Conservation (phyloP, 1,140 invertebrate genomes). For the Papilio glaucus region DNA sequence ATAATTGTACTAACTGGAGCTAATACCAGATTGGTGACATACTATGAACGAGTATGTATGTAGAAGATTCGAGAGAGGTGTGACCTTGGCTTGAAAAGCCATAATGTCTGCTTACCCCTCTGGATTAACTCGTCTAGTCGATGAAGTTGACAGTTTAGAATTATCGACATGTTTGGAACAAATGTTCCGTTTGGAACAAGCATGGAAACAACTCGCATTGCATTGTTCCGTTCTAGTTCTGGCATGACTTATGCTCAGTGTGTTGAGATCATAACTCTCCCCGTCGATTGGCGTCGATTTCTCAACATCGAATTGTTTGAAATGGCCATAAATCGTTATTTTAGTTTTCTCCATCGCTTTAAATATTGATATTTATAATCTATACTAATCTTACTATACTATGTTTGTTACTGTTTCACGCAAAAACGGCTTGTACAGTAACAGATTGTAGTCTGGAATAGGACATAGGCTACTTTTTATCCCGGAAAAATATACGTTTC, state of each 20-base stretch:
- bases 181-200: neutral
- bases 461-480: neutral
- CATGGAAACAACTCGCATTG: slow-evolving; percentile 30
- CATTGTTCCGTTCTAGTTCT: neutral
- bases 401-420: neutral
- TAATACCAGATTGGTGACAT: no score
- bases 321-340: neutral
- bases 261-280: slow-evolving; percentile 14
- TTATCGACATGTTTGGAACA: slow-evolving; percentile 1
- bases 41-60: no score
- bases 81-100: no score
- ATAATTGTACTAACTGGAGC: no score
- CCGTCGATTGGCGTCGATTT: slow-evolving; percentile 20
- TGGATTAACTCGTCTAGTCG: no score
- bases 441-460: no score
- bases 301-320: slow-evolving; percentile 29
- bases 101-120: no score
- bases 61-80: no score
- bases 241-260: slow-evolving; percentile 23
- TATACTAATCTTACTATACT: neutral
- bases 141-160: neutral
- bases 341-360: neutral
- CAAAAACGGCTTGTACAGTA: no score
- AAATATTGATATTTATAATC: slow-evolving; percentile 14
- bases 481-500: no score